These are phyloP conservation scores for Tyrannus savana DNA, from an alignment of 2,113 vertebrate species.

Conservation along the genomic window DNA sequence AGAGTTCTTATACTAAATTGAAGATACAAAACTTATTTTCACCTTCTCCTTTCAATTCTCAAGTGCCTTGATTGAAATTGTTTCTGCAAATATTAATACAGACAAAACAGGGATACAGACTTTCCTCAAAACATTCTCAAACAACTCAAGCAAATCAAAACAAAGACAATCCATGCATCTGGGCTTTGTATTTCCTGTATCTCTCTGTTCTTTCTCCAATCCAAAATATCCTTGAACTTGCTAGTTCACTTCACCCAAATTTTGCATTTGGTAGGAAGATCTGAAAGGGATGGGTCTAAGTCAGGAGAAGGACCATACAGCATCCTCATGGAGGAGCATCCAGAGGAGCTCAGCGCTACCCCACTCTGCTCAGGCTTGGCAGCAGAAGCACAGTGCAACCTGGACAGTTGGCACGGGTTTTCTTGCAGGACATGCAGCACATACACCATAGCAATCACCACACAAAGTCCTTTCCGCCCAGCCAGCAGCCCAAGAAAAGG, in stretches of 20 bases:
- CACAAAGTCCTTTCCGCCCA: background rate
- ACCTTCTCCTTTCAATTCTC: background rate
- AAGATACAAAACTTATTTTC: background rate
- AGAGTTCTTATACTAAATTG: background rate
- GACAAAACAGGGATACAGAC: background rate
- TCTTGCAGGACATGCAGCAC: background rate
- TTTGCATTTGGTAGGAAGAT: background rate
- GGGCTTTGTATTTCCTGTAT: background rate
- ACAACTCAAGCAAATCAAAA: background rate
- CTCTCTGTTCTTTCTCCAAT: background rate
- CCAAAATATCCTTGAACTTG: background rate
- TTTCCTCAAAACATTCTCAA: background rate
- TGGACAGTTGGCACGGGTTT: background rate
- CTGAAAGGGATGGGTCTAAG: background rate
- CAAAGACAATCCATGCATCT: background rate
- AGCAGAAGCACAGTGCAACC: background rate
- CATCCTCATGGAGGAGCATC: background rate
- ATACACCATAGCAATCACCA: background rate
- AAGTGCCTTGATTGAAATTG: background rate
- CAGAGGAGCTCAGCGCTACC: background rate
- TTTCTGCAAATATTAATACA: background rate
- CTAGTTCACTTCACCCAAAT: background rate
- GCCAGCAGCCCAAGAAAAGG: background rate
- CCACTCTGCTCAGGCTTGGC: background rate
- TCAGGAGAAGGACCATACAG: background rate